These are phyloP conservation scores for Holacanthus passer DNA, from an alignment of 2,113 vertebrate genomes.

Conservation along the genomic window DNA sequence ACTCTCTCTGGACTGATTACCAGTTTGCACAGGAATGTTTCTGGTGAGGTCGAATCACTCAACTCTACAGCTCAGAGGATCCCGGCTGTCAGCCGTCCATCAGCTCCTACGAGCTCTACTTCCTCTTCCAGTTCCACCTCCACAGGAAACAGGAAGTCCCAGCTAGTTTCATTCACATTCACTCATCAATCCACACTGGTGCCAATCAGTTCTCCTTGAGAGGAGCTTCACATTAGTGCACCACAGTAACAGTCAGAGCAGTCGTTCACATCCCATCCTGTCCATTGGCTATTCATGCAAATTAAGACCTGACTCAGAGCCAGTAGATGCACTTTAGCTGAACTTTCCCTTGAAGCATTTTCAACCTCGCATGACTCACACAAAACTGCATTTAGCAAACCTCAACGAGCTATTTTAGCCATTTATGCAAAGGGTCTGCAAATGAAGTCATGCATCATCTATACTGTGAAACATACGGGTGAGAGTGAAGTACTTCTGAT, in stretches of 20 bases:
- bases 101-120: constrained; percentile 39
- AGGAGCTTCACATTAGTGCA: constrained; percentile 1
- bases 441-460: constrained; percentile 27
- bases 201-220: constrained; percentile 11
- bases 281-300: constrained; percentile 11
- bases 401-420: constrained; percentile 8
- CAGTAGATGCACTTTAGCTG: not conserved
- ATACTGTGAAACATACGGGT: not conserved
- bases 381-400: constrained; percentile 26
- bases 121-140: constrained; percentile 63
- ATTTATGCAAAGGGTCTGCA: not conserved
- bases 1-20: constrained; percentile 13
- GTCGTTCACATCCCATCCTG: constrained; percentile 14
- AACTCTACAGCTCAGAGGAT: constrained; percentile 42
- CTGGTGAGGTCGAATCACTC: constrained; percentile 40
- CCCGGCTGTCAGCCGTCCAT: constrained; percentile 51
- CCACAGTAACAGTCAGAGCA: not conserved
- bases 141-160: constrained; percentile 71
- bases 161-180: constrained; percentile 45
- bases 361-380: not conserved
- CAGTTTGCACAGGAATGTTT: constrained; percentile 46
- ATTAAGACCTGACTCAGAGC: constrained; percentile 3
- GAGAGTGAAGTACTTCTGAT: not conserved
- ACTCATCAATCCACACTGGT: constrained; percentile 51
- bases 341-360: constrained; percentile 5